Evolutionary conservation across 2,888 invertebrate genomes (phyloP).

Genomic region (Trissonchulus latispiculum): DNA sequence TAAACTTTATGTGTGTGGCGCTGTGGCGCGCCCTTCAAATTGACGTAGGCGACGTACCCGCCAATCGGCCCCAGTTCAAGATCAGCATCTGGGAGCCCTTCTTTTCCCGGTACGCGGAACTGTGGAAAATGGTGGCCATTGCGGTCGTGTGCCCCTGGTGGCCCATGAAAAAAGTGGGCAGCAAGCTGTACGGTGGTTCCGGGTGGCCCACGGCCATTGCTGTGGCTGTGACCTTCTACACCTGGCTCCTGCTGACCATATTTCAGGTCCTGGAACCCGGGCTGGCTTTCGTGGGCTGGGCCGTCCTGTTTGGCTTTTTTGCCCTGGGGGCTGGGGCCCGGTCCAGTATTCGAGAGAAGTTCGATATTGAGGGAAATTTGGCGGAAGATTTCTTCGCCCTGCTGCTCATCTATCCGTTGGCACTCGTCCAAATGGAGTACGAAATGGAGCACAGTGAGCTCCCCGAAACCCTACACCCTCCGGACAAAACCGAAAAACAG

Average conservation of each 20-base stretch:
- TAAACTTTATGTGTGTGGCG: constrained; percentile 13
- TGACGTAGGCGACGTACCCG: not conserved
- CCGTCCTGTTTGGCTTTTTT: not conserved
- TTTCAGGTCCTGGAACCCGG: not conserved
- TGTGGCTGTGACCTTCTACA: not conserved
- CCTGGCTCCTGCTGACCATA: constrained; percentile 4
- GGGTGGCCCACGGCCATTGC: not conserved
- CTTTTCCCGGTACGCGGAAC: not conserved
- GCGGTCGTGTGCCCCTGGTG: constrained; percentile 1
- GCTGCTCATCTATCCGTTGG: constrained; percentile 2
- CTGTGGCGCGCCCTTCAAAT: not conserved
- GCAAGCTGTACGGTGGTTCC: not conserved
- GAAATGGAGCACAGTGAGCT: constrained; percentile 12
- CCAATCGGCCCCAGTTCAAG: not conserved
- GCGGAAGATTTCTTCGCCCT: constrained; percentile 14
- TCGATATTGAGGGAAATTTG: constrained; percentile 3
- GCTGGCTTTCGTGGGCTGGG: not conserved
- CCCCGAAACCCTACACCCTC: no score
- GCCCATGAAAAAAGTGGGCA: not conserved
- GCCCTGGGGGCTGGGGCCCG: not conserved
- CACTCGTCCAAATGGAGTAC: constrained; percentile 5
- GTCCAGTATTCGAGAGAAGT: constrained; percentile 3
- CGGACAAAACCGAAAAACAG: no score
- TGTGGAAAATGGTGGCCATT: not conserved
- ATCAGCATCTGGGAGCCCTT: not conserved